phyloP scores from a whole-genome alignment of 1,140 invertebrate genomes.

The Maconellicoccus hirsutus region DNA sequence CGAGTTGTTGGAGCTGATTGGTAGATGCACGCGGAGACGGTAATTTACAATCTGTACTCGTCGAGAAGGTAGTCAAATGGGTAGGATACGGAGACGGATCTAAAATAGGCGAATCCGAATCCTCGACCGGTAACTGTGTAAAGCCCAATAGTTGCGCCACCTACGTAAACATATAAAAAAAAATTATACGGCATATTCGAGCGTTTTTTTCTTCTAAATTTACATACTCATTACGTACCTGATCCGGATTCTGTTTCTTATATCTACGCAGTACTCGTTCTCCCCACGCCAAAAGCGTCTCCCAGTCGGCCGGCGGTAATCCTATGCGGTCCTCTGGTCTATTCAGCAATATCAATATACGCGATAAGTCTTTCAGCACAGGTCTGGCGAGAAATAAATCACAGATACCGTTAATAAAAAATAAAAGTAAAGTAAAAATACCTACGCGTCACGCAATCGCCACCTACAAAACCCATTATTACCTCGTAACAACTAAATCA shows the following conservation, averaged over 20 bases:
- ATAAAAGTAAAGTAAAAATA: no score
- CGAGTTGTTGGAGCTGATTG: conserved; percentile 35
- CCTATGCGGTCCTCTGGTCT: conserved; percentile 49
- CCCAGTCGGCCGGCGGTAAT: conserved; percentile 64
- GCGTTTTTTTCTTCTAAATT: no score
- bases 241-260: conserved; percentile 47
- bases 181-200: no score
- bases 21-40: conserved; percentile 26
- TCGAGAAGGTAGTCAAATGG: conserved; percentile 28
- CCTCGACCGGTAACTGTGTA: conserved; percentile 41
- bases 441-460: no score
- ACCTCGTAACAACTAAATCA: no score
- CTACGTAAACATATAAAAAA: no score
- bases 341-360: conserved; percentile 58
- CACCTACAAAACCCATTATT: no score
- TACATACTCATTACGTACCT: no score
- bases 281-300: conserved; percentile 56
- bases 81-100: conserved; percentile 31
- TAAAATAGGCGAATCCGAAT: conserved; percentile 29
- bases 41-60: conserved; percentile 23
- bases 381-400: conserved; percentile 44
- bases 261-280: conserved; percentile 56
- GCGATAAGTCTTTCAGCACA: conserved; percentile 57
- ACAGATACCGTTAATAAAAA: background rate
- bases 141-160: conserved; percentile 49